Evolutionary conservation across 2,113 vertebrate genomes (phyloP).

Genomic region (Fregata magnificens): DNA sequence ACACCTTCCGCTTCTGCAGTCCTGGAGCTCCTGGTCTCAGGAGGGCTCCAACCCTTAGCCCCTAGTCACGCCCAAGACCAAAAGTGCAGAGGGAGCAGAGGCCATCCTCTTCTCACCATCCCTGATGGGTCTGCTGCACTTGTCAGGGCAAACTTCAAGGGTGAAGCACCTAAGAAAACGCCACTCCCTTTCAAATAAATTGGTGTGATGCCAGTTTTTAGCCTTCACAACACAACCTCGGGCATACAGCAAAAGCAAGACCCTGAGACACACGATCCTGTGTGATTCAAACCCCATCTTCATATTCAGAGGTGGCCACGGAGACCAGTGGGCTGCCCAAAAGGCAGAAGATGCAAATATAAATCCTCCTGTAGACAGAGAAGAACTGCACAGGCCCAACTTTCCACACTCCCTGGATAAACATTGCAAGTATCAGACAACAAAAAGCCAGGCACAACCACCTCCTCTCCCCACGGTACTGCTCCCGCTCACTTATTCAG

Average conservation of each 20-base stretch:
- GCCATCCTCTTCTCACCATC: not conserved
- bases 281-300: rapidly evolving
- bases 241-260: not conserved
- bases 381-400: not conserved
- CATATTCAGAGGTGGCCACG: not conserved
- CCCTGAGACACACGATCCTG: not conserved
- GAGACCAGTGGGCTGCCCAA: not conserved
- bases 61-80: rapidly evolving
- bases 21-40: not conserved
- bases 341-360: not conserved
- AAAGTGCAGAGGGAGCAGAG: rapidly evolving
- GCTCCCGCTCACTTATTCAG: rapidly evolving
- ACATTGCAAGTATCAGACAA: rapidly evolving
- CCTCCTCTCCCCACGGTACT: rapidly evolving
- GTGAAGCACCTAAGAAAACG: rapidly evolving
- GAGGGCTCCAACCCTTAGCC: not conserved
- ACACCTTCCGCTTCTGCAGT: not conserved
- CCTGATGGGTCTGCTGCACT: not conserved
- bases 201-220: not conserved
- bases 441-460: not conserved
- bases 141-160: not conserved
- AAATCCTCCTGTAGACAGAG: not conserved
- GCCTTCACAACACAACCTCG: not conserved
- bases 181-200: not conserved
- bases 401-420: not conserved